These are phyloP conservation scores for Teleogryllus occipitalis DNA, from an alignment of 1,140 invertebrate genomes.

Conservation along the genomic window DNA sequence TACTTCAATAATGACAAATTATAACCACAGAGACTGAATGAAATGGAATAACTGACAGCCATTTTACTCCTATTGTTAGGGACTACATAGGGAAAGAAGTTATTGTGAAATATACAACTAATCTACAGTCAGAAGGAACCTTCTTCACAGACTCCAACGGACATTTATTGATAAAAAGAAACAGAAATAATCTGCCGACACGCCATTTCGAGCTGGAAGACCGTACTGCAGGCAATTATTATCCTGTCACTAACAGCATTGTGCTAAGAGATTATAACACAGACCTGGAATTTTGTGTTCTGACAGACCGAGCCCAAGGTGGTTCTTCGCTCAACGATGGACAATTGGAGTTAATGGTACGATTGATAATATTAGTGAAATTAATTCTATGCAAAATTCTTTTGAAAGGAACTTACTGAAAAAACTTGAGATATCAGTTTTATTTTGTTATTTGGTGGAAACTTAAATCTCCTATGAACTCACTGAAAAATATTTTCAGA, in stretches of 20 bases:
- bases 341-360: conserved; percentile 38
- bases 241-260: conserved; percentile 55
- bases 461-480: too few species aligned
- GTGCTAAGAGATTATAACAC: conserved; percentile 33
- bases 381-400: too few species aligned
- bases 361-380: too few species aligned
- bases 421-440: too few species aligned
- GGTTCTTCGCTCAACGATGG: conserved; percentile 44
- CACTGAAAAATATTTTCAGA: too few species aligned
- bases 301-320: conserved; percentile 55
- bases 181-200: conserved; percentile 61
- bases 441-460: too few species aligned
- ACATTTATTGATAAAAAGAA: conserved; percentile 52
- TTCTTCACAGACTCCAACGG: conserved; percentile 71
- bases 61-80: background rate
- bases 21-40: too few species aligned
- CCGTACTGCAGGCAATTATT: conserved; percentile 57
- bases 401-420: too few species aligned
- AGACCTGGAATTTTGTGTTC: conserved; percentile 30
- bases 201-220: conserved; percentile 49
- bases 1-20: too few species aligned
- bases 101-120: conserved; percentile 40
- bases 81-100: conserved; percentile 45
- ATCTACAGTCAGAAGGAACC: conserved; percentile 37
- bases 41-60: too few species aligned